These are phyloP conservation scores for Tamandua tetradactyla DNA, from an alignment of 2,797 vertebrate species.

Conservation along the genomic window DNA sequence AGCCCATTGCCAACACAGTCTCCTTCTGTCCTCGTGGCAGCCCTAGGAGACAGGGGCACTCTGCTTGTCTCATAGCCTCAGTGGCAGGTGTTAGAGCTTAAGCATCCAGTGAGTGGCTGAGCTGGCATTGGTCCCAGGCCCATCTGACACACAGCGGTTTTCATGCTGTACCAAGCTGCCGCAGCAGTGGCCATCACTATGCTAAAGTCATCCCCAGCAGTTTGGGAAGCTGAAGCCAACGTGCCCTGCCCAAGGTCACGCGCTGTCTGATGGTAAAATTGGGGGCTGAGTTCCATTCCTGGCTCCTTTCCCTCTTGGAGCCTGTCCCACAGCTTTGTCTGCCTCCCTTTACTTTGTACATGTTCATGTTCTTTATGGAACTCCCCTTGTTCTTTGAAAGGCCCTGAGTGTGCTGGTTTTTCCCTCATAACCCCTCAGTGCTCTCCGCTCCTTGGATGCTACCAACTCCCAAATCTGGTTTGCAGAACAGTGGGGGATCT, in stretches of 20 bases:
- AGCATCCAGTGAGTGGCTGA: background rate
- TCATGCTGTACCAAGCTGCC: background rate
- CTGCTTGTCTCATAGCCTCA: background rate
- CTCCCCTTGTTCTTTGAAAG: background rate
- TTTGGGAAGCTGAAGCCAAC: background rate
- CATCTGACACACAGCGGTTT: background rate
- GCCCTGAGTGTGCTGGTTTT: background rate
- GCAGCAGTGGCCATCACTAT: fast-evolving
- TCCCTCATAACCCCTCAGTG: background rate
- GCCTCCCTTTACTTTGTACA: background rate
- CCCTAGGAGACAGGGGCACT: background rate
- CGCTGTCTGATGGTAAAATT: background rate
- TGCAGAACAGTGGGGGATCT: background rate
- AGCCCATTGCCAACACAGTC: background rate
- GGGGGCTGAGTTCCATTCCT: background rate
- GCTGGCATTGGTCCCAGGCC: background rate
- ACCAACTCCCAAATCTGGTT: background rate
- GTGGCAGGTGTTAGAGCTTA: too few species aligned
- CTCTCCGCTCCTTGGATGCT: background rate
- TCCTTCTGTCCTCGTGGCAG: background rate
- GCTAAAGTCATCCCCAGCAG: background rate
- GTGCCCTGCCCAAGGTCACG: background rate
- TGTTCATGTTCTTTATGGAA: background rate
- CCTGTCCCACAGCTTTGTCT: too few species aligned
- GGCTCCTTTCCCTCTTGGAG: background rate